These are phyloP conservation scores for Hephaestus fuliginosus DNA, from an alignment of 2,797 vertebrate species.

Conservation along the genomic window DNA sequence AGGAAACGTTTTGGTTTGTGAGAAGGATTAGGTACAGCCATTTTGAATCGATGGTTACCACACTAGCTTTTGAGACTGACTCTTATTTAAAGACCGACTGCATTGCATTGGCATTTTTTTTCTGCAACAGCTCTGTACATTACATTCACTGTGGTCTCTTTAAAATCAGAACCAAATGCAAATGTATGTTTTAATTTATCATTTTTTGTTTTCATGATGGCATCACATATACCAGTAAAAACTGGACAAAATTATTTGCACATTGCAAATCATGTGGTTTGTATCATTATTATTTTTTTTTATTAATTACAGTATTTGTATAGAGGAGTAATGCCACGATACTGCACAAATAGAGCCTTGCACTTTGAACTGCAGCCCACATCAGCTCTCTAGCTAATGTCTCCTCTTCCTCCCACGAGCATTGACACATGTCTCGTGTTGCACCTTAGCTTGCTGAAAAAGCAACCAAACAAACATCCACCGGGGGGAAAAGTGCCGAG, in stretches of 20 bases:
- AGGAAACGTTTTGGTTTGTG: slow-evolving; percentile 4
- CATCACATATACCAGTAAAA: neutral
- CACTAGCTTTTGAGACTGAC: neutral
- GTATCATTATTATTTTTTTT: too few species aligned
- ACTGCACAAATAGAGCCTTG: neutral
- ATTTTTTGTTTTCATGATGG: neutral
- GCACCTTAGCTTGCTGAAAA: neutral
- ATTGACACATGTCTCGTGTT: neutral
- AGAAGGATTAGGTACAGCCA: neutral
- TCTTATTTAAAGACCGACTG: neutral
- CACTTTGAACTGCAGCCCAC: neutral
- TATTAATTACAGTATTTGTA: neutral
- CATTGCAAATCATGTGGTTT: neutral
- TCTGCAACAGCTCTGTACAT: neutral
- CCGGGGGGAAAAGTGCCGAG: neutral
- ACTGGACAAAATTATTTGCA: neutral
- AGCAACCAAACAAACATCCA: neutral
- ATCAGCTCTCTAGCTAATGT: neutral
- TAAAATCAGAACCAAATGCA: neutral
- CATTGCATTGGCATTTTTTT: neutral
- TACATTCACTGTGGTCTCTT: neutral
- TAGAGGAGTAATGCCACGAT: neutral
- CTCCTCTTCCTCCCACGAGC: neutral
- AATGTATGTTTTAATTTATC: neutral
- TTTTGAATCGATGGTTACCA: neutral